Base-by-base conservation (phyloP, 2,888 invertebrate species). In the Drosophila bunnanda region DNA sequence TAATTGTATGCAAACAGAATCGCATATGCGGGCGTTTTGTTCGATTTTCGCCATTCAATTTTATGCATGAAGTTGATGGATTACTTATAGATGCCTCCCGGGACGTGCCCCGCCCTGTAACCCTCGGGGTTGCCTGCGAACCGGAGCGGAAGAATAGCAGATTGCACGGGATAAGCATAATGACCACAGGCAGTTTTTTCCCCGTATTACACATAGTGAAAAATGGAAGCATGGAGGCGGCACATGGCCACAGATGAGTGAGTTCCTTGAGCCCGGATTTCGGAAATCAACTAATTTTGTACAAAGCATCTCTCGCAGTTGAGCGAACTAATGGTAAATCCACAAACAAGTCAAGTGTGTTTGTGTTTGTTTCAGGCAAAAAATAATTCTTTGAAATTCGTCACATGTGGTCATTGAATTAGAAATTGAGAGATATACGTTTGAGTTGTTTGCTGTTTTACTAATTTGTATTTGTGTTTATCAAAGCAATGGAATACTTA, bases 61-160 rank as follows among this genome's bases (percentile, higher is more conserved):
- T 80, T 78, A 82, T 82, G 72, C 79, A 85, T 82, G 80, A 82
- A 80, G 79, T 86, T 84, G 84, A 85, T 89, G 79, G 88, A 85
- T 85, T 84, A 88, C 89, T 78, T 74, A 68, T 70, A 65, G 79
- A 75, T 79, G 77, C 68, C 77, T 72, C 28, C 25, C 32, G 64
- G 64, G 65, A 32, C 15, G 8, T 60, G 2, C 32, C 32, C 57
- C 61, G 54, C 73, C 56, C 28, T 12, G 43, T 5, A 17, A 17
- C 46, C 77, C 50, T 10, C 10, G 43, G 72, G 88, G 72, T 62
- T 50, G 65, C 54, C 66, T 59, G 36, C 38, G 44, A 59, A 48
- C 50, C 64, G 44, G 53, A 50, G 36, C 55, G 73, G 55, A 72
- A 73, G 73, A 62, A 68, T 39, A 67, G 15, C 67, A 67, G 67